Base-by-base conservation (phyloP, 2,113 vertebrate species). In the Actenoides hombroni region DNA sequence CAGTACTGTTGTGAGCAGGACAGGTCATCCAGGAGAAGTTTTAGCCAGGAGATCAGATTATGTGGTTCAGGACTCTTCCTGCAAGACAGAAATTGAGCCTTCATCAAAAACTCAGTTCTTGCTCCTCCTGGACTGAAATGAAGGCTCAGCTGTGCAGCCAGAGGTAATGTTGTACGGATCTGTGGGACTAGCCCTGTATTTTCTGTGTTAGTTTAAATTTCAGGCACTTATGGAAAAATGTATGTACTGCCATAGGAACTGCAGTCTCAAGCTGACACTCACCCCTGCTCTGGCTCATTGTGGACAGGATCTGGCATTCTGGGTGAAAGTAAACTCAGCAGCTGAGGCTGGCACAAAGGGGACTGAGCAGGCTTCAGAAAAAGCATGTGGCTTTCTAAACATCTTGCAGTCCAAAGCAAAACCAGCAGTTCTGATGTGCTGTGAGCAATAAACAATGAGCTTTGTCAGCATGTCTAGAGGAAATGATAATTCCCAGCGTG, bases 401-500 rank as follows among this genome's bases (percentile, higher is more conserved):
- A 95, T 95, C 86, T 93, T 95, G 94, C 93, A 90, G 35, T 82
- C 95, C 90, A 92, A 97, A 96, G 94, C 94, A 96, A 97, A 97
- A 96, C 69, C 93, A 97, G 95, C 93, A 88, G 84, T 90, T 90
- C 83, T 92, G 89, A 94, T 92, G 76, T 86, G 86, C 95, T 96
- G 96, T 60, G 96, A 94, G 90, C 94, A 96, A 96, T 96, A 97
- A 97, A 97, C 95, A 97, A 90, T 87, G 65, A 97, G 94, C 85
- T 95, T 94, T 96, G 92, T 97, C 96, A 97, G 94, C 89, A 86
- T 85, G 91, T 95, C 92, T 90, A 69, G 90, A 96, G 96, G 94
- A 97, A 96, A 96, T 73, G 82, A 96, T 96, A 94, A 95, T 97
- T 95, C 92, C 81, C 1, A 29, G 90, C 92, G 94, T 75, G 86